Evolutionary conservation across 1,140 invertebrate species (phyloP), one percentile per base, ranked within the genome.

Genomic region (Temnothorax nylanderi): DNA sequence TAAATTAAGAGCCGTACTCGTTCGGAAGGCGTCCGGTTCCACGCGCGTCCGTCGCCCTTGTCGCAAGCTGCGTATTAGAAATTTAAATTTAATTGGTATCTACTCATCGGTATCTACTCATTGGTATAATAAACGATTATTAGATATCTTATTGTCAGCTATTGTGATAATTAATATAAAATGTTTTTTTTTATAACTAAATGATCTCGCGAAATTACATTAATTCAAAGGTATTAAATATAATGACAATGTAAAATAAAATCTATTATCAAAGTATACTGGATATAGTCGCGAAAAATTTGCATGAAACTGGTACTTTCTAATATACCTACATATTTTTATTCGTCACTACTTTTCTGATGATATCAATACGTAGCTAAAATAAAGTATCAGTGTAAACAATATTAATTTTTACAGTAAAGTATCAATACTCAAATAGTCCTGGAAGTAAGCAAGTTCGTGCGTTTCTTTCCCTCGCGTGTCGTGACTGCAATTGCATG

Each of bases 391-490:
- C 41, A 32, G 37, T 62, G 26, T 78, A 44, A 65, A 26, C 44
- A 62, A 78, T 80, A 37, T 4, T 7, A 37, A n/a, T 37, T 49
- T 78, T 44, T 51, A 21, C 21, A 5, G 76, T 51, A 26, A 60
- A 74, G 37, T 82, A 74, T 74, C 69, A 37, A 67, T 74, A 62
- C 41, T 84, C 11, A 44, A 47, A 21, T 41, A 60, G 69, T 18
- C 41, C 34, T 37, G 51, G 41, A 67, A 18, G 76, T 64, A 49
- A 69, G 41, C 65, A 11, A 44, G 64, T 69, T 56, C 26, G 80
- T 47, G 69, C 54, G 41, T 74, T 84, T 74, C 80, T 84, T 84
- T 84, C 41, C 21, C 69, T 74, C 41, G 67, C 54, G 54, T 60
- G 67, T 72, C 54, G 54, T 37, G 54, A 60, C 18, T 74, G 62